These are phyloP conservation scores for Eutrigla gurnardus DNA, from an alignment of 2,797 vertebrate species.

Conservation along the genomic window DNA sequence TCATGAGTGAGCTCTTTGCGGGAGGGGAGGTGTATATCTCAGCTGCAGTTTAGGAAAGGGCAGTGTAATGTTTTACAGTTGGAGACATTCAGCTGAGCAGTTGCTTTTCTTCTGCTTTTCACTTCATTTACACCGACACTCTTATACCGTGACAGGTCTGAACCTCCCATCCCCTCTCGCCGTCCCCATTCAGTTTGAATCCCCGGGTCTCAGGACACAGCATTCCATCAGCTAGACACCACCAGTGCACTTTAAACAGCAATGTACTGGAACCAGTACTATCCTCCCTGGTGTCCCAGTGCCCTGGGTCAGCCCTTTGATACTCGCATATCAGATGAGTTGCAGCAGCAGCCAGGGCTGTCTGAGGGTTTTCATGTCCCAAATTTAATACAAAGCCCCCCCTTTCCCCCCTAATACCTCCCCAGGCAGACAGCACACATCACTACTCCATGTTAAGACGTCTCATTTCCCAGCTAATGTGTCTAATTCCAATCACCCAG, in stretches of 20 bases:
- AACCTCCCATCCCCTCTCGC: not conserved
- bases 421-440: constrained; percentile 52
- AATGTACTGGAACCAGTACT: constrained; percentile 21
- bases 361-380: constrained; percentile 51
- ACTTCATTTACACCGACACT: not conserved
- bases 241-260: constrained; percentile 9
- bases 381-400: constrained; percentile 55
- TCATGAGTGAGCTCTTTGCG: not conserved
- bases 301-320: constrained; percentile 39
- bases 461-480: constrained; percentile 77
- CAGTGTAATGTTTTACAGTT: not conserved
- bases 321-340: constrained; percentile 42
- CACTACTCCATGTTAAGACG: constrained; percentile 53
- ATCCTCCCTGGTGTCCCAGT: not conserved
- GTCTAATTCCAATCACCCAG: constrained; percentile 59
- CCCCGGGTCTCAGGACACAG: not conserved
- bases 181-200: not conserved
- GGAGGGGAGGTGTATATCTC: not conserved
- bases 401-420: constrained; percentile 27
- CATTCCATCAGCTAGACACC: constrained; percentile 29
- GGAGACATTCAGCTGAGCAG: not conserved
- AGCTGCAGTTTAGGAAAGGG: constrained; percentile 1
- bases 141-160: constrained; percentile 10
- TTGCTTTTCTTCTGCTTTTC: not conserved
- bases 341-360: constrained; percentile 10